Evolutionary conservation across 2,888 invertebrate species (phyloP), one percentile per base, ranked within the genome.

Genomic region (Deroplatys truncata): DNA sequence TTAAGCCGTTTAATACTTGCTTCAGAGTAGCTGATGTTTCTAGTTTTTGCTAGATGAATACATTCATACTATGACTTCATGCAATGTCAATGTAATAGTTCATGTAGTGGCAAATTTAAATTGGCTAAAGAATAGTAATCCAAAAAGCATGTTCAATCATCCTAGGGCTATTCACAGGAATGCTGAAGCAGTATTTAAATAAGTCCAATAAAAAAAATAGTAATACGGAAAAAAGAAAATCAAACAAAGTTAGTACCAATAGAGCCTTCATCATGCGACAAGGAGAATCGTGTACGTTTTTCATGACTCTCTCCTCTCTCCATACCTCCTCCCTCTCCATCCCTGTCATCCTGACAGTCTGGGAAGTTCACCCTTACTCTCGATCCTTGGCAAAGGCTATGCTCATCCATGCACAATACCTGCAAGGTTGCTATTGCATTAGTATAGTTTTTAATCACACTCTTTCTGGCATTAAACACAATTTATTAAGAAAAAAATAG

Each of bases 201-300:
- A 43, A 43, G 13, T 43, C 43, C 13, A 43, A 43, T 43, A 43
- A 35, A 35, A 0, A 9, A 43, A 43, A 43, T 43, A 43, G n/a
- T n/a, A n/a, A 13, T 43, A 43, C 7, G 43, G 43, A 43, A 43
- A 13, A 43, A 43, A 43, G 56, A 72, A 72, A 72, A 72, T 72
- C 20, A 72, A 72, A 72, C 25, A 7, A 56, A 72, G 56, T 72
- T 72, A 72, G 56, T 91, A 92, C 93, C 98, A 89, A 98, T 96
- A 0, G 97, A 98, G 31, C 98, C 98, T 93, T 98, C 98, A 92
- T 98, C 98, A 92, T 97, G 97, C 0, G 97, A 98, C 86, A 97
- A 94, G 0, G 98, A 98, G 93, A 98, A 98, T 94, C 95, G 94
- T 20, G 96, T 95, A 0, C 95, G 93, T 92, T 96, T 96, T 92